Base-by-base conservation (phyloP, 2,888 invertebrate genomes). In the Theretra japonica region DNA sequence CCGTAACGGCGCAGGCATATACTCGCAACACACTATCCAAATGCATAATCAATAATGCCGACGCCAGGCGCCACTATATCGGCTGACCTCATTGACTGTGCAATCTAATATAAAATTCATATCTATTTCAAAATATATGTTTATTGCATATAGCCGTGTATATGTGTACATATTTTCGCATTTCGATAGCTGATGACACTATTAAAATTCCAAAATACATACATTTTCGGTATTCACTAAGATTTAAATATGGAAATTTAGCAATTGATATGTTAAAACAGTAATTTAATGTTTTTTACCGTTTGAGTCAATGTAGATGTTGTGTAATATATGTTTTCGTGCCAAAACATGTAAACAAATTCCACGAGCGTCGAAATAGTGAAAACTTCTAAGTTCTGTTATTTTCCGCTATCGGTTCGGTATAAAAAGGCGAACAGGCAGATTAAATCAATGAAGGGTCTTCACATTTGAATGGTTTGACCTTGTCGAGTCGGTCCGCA, bases 381-480 rank as follows among this genome's bases (percentile, higher is more conserved):
- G 23, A 25, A 41, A 65, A 41, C 41, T 41, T 17, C 15, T n/a
- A n/a, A 15, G 17, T 11, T 48, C 23, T 23, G 15, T 41, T 41
- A 65, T 2, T 48, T 48, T 65, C 65, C 65, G 15, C 23, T 48
- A 48, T 65, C 21, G 25, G 65, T 48, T 6, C 4, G 15, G 48
- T 65, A 48, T 48, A 23, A 17, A 48, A 11, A 65, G 48, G 65
- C 48, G 21, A 48, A 65, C 41, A 65, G 17, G 25, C 48, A 48
- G 41, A 65, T 65, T 48, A 65, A 65, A 65, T 65, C 65, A 41
- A 65, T 23, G 65, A 65, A 65, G 65, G 65, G 48, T 65, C 65
- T 65, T 65, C 65, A 21, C 65, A 65, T 48, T 65, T 65, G 65
- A 65, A 65, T 65, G 65, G 65, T 41, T 65, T 65, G 65, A 65